Evolutionary conservation across 1,140 invertebrate genomes (phyloP), one percentile per base, ranked within the genome.

Genomic region (Paracyclopina nana): DNA sequence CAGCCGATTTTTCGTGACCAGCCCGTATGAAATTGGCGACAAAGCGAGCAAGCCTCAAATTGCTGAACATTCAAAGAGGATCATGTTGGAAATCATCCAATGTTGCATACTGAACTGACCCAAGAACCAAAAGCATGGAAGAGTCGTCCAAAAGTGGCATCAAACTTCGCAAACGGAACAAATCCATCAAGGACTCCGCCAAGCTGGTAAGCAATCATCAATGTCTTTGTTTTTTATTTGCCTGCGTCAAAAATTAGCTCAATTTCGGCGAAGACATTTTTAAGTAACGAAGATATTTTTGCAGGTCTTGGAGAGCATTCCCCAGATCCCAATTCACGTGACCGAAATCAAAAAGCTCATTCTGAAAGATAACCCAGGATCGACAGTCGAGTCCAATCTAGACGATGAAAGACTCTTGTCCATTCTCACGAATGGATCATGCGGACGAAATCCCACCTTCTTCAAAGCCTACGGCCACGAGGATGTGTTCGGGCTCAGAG

Each of bases 381-480:
- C n/a, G n/a, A n/a, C n/a, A n/a, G n/a, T n/a, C n/a, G 46, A 49
- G 6, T 22, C 12, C 8, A n/a, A 20, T n/a, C n/a, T 49, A 12
- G 12, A 14, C 6, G 46, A 49, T 5, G 24, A 25, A 6, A 8
- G 27, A 9, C 28, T 49, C 8, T 20, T 49, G 5, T 26, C 18
- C 28, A 30, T 49, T 5, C 30, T 49, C 5, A 49, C 46, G 6
- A 6, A 9, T n/a, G 26, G 26, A 6, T 34, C 26, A 14, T n/a
- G 8, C 8, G 46, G 46, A 20, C n/a, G 46, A 20, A 49, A 49
- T 49, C 26, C 46, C 25, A 40, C 28, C n/a, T 49, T 49, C 26
- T 49, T 49, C 28, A 49, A 49, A 26, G 46, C 46, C 28, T 49
- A 6, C 12, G 46, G 46, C 5, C 46, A 49, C 28, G 20, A 38